These are phyloP conservation scores for Gallinago nigripennis DNA, from an alignment of 2,797 vertebrate species.

Conservation along the genomic window DNA sequence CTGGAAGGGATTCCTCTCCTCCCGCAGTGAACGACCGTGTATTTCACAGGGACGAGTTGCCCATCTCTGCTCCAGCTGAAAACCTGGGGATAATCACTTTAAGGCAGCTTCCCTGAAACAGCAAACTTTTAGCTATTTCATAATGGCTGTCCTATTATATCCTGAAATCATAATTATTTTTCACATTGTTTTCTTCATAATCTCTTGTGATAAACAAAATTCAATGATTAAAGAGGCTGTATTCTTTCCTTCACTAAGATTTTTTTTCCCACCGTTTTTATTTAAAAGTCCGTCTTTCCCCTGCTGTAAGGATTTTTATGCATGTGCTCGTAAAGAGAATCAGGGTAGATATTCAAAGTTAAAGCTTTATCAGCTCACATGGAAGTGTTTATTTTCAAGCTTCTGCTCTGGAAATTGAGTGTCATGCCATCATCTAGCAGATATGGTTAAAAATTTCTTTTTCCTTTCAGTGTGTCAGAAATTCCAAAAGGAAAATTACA, in stretches of 20 bases:
- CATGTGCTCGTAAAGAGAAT: not conserved
- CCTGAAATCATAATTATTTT: not conserved
- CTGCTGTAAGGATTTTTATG: slow-evolving; percentile 31
- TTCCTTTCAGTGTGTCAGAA: slow-evolving; percentile 6
- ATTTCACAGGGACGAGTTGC: not conserved
- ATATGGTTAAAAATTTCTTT: not conserved
- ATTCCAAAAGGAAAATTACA: slow-evolving; percentile 39
- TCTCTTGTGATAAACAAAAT: not conserved
- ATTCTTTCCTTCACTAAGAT: not conserved
- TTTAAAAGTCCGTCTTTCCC: not conserved
- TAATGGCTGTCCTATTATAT: not conserved
- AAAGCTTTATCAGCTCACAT: slow-evolving; percentile 29
- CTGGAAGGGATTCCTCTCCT: not conserved
- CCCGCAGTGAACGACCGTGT: rapidly evolving
- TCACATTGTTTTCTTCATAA: not conserved
- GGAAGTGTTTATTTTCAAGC: not conserved
- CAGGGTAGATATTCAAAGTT: slow-evolving; percentile 4
- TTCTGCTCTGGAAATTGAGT: not conserved
- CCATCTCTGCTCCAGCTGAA: not conserved
- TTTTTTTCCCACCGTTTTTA: slow-evolving; percentile 20
- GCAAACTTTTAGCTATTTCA: not conserved
- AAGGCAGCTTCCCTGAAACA: not conserved
- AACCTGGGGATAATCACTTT: not conserved
- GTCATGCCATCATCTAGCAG: not conserved
- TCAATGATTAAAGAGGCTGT: not conserved